Evolutionary conservation across 1,140 invertebrate genomes (phyloP).

Genomic region (Pseudomyrmex cubaensis): DNA sequence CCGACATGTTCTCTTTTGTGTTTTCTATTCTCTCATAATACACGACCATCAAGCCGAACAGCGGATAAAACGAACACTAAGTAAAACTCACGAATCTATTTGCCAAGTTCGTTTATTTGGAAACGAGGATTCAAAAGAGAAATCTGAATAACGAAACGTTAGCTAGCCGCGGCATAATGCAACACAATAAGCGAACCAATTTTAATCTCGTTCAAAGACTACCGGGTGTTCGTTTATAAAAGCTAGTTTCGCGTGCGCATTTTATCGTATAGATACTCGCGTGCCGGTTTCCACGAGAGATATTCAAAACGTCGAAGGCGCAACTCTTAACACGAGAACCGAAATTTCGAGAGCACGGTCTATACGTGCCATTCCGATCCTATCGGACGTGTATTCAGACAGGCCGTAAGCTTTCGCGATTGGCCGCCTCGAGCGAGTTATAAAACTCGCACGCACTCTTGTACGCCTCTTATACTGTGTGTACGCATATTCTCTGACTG

Average conservation of each 20-base stretch:
- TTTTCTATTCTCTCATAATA: not conserved
- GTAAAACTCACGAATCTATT: conserved; percentile 22
- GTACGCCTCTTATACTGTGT: conserved; percentile 52
- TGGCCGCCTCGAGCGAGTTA: conserved; percentile 71
- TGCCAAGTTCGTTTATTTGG: not conserved
- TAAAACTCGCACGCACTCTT: conserved; percentile 72
- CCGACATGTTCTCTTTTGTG: too few relatives aligned
- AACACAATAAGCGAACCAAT: conserved; percentile 16
- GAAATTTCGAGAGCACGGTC: conserved; percentile 60
- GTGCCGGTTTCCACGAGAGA: conserved; percentile 24
- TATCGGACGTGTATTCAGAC: conserved; percentile 62
- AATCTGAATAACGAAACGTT: conserved; percentile 19
- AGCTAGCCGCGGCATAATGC: conserved; percentile 33
- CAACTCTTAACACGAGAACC: conserved; percentile 35
- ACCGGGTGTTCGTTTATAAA: conserved; percentile 21
- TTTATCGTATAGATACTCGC: conserved; percentile 16
- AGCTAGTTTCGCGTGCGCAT: conserved; percentile 33
- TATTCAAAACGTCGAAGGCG: conserved; percentile 32
- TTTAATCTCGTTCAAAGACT: conserved; percentile 15
- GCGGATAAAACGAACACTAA: not conserved
- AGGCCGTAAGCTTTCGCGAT: conserved; percentile 56
- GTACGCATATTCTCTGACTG: conserved; percentile 70
- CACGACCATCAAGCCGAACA: not conserved
- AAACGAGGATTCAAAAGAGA: not conserved
- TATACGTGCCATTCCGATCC: conserved; percentile 64